phyloP scores from a whole-genome alignment of 2,797 vertebrate species.

The Rachycentron canadum region DNA sequence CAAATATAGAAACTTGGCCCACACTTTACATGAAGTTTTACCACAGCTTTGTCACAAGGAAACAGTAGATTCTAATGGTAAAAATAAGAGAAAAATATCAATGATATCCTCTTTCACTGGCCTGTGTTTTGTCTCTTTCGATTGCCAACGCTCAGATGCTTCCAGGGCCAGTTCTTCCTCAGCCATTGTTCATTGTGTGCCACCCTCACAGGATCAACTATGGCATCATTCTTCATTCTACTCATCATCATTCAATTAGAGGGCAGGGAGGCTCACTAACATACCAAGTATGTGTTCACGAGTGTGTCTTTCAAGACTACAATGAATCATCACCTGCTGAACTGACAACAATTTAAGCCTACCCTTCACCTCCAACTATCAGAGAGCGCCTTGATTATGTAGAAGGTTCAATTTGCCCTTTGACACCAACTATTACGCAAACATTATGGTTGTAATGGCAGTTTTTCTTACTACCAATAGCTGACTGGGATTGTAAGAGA shows the following conservation, averaged over 20 bases:
- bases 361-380: background rate
- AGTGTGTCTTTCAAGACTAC: constrained; percentile 6
- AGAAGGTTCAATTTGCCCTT: background rate
- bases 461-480: background rate
- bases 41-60: background rate
- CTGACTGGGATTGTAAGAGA: background rate
- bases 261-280: constrained; percentile 11
- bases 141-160: constrained; percentile 12
- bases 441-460: constrained; percentile 6
- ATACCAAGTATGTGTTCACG: background rate
- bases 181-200: constrained; percentile 9
- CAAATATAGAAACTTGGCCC: constrained; percentile 39
- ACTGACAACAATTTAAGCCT: background rate
- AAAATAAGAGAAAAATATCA: background rate
- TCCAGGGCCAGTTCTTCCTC: constrained; percentile 36
- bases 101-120: background rate
- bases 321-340: constrained; percentile 25
- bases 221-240: background rate
- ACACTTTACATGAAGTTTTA: background rate
- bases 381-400: background rate
- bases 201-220: constrained; percentile 3
- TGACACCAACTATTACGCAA: background rate
- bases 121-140: background rate
- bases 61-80: background rate
- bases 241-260: background rate